Evolutionary conservation across 2,888 invertebrate species (phyloP), one percentile per base, ranked within the genome.

Genomic region (Tubulanus polymorphus): DNA sequence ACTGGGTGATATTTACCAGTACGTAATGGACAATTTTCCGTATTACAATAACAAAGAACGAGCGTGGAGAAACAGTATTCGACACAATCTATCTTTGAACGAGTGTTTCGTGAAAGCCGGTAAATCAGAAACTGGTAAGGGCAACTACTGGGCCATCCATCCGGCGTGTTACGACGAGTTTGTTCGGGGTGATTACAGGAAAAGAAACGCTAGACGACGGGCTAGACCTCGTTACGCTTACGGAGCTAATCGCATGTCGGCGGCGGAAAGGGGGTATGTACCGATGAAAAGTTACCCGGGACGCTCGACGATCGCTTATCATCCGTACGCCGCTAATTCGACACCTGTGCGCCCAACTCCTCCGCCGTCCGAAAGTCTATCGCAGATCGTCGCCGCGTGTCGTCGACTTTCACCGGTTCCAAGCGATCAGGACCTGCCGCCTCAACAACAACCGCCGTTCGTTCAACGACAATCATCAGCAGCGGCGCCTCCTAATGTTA

Each of bases 41-140:
- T 76, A 70, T 60, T 76, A 73, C 57, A 63, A 67, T 45, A 75
- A 72, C 61, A 65, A 70, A 37, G 74, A 74, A 12, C 72, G 72
- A 37, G 74, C 73, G 2, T 76, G 76, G 76, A 61, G 76, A 45
- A 77, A 77, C 61, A 74, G 73, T 53, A 73, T 77, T 1, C 64
- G 76, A 1, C 76, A 77, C 64, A 77, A 77, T 56, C 62, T 77
- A 28, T 73, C 73, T 27, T 63, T 77, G 32, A 77, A 77, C 54
- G 76, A 77, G 57, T 77, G 76, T 56, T 73, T 74, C 60, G 69
- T 73, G 37, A 72, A 74, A 54, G 71, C 72, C 1, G 74, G 73
- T 1, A 56, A 73, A 10, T 70, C 72, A 51, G 74, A 74, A 52
- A 72, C 71, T 48, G 74, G 74, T 18, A 74, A 74, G 55, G 74